Conservation (phyloP, 2,888 invertebrate genomes). For the Phania funesta region DNA sequence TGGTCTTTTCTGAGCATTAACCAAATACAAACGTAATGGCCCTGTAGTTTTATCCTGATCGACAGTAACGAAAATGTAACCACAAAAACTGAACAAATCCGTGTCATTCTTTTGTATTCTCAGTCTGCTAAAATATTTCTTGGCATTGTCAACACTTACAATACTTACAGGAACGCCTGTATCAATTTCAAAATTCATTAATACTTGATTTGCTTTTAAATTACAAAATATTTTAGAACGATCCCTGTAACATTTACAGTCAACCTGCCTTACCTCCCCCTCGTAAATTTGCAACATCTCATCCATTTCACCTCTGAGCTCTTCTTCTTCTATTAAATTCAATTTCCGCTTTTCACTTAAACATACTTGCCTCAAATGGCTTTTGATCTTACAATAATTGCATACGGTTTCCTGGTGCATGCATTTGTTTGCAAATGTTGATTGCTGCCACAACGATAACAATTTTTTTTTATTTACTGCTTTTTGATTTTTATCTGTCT, state of each 20-base stretch:
- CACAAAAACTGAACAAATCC: constrained; percentile 35
- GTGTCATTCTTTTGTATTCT: constrained; percentile 27
- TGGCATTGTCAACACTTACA: constrained; percentile 15
- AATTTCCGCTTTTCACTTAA: constrained; percentile 14
- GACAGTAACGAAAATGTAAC: background rate
- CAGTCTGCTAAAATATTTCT: constrained; percentile 23
- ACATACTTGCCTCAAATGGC: constrained; percentile 19
- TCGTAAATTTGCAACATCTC: constrained; percentile 40
- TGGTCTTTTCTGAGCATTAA: background rate
- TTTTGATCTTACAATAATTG: constrained; percentile 6
- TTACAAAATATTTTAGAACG: constrained; percentile 48
- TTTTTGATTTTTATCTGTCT: too few relatives aligned
- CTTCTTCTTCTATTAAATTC: constrained; percentile 2
- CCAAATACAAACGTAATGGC: background rate
- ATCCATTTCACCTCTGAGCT: background rate
- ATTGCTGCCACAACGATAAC: constrained; percentile 12
- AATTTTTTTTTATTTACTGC: too few relatives aligned
- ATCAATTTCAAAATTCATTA: constrained; percentile 51
- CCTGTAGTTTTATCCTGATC: background rate
- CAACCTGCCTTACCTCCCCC: constrained; percentile 29
- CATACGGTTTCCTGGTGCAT: constrained; percentile 18
- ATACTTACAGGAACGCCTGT: constrained; percentile 45
- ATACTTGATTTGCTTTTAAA: constrained; percentile 33
- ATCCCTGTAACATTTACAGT: constrained; percentile 14
- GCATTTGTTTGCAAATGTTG: constrained; percentile 22